These are phyloP conservation scores for Zhengitettix transpicula DNA, from an alignment of 2,888 invertebrate species.

Conservation along the genomic window DNA sequence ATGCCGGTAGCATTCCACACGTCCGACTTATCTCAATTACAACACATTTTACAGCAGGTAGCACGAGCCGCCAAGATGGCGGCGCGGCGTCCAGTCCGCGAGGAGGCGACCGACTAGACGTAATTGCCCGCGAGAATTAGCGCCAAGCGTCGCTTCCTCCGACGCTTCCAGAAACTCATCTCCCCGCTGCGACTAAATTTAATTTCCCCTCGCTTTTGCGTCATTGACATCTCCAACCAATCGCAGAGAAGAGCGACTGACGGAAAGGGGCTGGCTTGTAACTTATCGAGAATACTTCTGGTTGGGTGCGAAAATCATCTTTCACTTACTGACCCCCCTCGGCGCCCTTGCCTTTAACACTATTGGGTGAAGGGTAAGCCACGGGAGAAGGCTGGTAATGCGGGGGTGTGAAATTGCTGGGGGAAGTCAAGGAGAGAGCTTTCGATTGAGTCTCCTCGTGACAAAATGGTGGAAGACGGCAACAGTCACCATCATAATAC, in stretches of 20 bases:
- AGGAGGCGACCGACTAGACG: not conserved
- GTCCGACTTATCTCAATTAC: no score
- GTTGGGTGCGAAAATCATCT: conserved; percentile 1
- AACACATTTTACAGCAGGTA: no score
- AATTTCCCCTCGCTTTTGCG: conserved; percentile 1
- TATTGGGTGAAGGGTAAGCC: not conserved
- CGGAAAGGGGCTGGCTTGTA: not conserved
- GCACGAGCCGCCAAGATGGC: not conserved
- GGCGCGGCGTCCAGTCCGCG: not conserved
- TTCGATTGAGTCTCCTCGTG: not conserved
- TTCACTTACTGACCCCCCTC: not conserved
- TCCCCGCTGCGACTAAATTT: not conserved
- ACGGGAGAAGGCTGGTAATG: not conserved
- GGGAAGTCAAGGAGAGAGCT: not conserved
- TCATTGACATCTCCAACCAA: not conserved
- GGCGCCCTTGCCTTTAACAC: not conserved
- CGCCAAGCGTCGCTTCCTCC: not conserved
- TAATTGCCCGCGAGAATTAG: not conserved
- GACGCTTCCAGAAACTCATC: not conserved
- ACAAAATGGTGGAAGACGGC: not conserved
- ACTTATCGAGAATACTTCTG: conserved; percentile 1
- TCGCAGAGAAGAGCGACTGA: not conserved
- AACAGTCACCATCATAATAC: not conserved
- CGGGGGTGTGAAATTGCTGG: not conserved
- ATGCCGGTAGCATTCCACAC: no score